phyloP scores from a whole-genome alignment of 1,140 invertebrate genomes.

The Trichonephila clavata region DNA sequence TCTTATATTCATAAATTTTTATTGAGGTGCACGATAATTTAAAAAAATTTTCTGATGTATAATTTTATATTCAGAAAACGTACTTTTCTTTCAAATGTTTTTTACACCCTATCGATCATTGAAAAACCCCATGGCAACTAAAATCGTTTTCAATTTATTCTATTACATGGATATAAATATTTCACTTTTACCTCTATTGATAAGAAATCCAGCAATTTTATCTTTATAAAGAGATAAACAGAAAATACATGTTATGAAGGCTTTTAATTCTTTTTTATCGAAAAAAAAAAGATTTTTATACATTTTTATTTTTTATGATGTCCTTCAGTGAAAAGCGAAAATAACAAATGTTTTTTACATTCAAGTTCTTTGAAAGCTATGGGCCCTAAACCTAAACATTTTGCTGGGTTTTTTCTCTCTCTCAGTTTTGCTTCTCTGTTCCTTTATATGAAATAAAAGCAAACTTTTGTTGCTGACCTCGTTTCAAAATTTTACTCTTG shows the following conservation, averaged over 20 bases:
- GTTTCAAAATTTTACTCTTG: constrained; percentile 37
- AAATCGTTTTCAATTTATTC: too few relatives aligned
- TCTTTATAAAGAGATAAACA: too few relatives aligned
- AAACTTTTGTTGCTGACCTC: constrained; percentile 54
- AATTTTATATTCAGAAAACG: too few relatives aligned
- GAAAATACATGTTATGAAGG: not conserved
- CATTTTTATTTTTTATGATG: not conserved
- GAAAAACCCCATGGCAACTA: too few relatives aligned
- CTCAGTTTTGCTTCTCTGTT: not conserved
- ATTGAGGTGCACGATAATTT: too few relatives aligned
- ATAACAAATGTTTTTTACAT: constrained; percentile 50
- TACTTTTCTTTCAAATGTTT: too few relatives aligned
- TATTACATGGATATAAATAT: too few relatives aligned
- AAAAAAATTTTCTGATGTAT: too few relatives aligned
- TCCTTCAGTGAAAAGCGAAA: constrained; percentile 46
- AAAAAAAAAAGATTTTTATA: not conserved
- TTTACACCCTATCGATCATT: too few relatives aligned
- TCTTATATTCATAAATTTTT: too few relatives aligned
- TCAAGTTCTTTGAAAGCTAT: constrained; percentile 30
- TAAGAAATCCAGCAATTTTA: too few relatives aligned
- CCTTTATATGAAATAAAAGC: constrained; percentile 25
- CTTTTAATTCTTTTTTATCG: not conserved
- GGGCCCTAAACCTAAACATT: constrained; percentile 34
- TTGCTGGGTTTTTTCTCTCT: not conserved
- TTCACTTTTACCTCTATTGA: too few relatives aligned